These are phyloP conservation scores for Ciconia boyciana DNA, from an alignment of 2,113 vertebrate genomes.

Conservation along the genomic window DNA sequence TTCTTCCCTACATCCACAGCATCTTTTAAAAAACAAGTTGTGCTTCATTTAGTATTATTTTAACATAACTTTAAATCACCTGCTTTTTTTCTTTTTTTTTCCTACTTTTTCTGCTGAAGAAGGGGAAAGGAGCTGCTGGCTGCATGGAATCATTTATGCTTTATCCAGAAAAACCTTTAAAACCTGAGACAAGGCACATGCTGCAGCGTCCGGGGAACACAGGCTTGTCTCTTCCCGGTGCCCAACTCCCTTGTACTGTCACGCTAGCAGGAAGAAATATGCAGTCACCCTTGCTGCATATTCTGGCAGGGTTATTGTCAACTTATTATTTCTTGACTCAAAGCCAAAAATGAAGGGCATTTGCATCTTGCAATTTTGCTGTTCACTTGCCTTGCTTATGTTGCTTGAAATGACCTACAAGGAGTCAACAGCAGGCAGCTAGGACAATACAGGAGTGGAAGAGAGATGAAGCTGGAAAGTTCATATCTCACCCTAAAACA, in stretches of 20 bases:
- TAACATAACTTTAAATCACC: neutral
- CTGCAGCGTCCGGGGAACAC: neutral
- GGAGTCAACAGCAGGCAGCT: constrained; percentile 44
- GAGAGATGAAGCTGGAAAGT: constrained; percentile 36
- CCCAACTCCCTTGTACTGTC: constrained; percentile 19
- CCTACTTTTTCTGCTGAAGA: neutral
- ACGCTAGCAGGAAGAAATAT: constrained; percentile 22
- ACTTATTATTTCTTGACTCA: constrained; percentile 53
- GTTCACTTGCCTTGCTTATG: constrained; percentile 53
- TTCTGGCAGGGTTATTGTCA: constrained; percentile 58
- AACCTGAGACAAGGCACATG: neutral
- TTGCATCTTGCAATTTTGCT: constrained; percentile 68
- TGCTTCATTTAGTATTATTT: neutral
- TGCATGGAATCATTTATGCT: neutral
- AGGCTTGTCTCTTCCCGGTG: neutral
- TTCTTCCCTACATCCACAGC: neutral
- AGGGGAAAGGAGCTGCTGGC: neutral
- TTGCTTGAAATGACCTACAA: constrained; percentile 55
- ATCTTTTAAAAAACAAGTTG: neutral
- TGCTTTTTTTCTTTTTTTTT: neutral
- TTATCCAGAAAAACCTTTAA: constrained; percentile 4
- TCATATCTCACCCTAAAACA: neutral
- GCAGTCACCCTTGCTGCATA: constrained; percentile 53
- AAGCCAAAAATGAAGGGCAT: constrained; percentile 59
- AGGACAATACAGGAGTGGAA: neutral